Base-by-base conservation (phyloP, 1,140 invertebrate genomes). In the Apolygus lucorum region DNA sequence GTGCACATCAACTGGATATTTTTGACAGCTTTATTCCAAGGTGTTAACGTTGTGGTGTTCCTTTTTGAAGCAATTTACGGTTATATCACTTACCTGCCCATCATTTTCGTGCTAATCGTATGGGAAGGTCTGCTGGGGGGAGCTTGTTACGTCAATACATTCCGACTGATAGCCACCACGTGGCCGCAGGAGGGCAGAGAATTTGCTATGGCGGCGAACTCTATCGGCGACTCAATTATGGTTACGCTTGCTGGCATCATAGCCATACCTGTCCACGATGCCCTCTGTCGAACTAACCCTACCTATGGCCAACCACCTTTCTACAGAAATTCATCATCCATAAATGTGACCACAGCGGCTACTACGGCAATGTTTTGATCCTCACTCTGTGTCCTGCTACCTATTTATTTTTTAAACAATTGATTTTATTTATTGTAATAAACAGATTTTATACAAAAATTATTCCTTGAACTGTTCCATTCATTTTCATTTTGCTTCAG, bases 141-240 rank as follows among this genome's bases (percentile, higher is more conserved):
- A 22, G 86, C 84, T n/a, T 87, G 90, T 1, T 95, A 95, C 79
- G 92, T 94, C 1, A 95, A 95, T 75, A 93, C 91, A 1, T 93
- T 90, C 75, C 90, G 90, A 73, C 83, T 81, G 74, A 90, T 95
- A 76, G 84, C 86, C 1, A 84, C 84, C 75, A 87, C 92, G 80
- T 88, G 91, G 62, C 78, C 82, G 0, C 78, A 79, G 65, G 84
- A 84, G 24, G 78, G 85, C 24, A 81, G 83, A 28, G 84, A 87
- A 73, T 84, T 84, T 75, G 82, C 86, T 13, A 79, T 92, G 79
- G 86, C 86, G 21, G 86, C 90, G 42, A 87, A 88, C 1, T 85
- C 85, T n/a, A 81, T 92, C 74, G 84, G 87, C 2, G 90, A 92
- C 76, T 83, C 88, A 0, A 78, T 90, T 54, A 90, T 90, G 4